These are phyloP conservation scores for Tachina fera DNA, from an alignment of 2,888 invertebrate species.

Conservation along the genomic window DNA sequence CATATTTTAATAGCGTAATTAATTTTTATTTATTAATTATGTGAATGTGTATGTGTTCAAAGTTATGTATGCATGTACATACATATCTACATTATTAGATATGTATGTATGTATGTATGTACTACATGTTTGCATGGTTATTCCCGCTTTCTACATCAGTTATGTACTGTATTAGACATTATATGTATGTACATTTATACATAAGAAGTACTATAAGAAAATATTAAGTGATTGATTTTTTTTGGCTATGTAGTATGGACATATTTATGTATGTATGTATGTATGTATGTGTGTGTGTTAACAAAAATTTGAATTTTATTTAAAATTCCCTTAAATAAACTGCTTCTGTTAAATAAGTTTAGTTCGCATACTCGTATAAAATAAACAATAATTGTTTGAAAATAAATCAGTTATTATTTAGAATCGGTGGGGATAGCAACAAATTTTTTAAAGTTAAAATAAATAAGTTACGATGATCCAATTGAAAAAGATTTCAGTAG, in stretches of 20 bases:
- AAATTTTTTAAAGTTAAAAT: neutral
- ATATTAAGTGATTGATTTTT: constrained; percentile 1
- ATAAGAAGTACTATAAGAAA: neutral
- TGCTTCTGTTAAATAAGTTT: constrained; percentile 14
- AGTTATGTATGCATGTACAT: neutral
- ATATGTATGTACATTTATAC: neutral
- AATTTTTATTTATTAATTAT: constrained; percentile 50
- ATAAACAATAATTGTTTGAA: constrained; percentile 71
- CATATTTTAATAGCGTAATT: constrained; percentile 64
- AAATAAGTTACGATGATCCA: constrained; percentile 46
- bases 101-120: neutral
- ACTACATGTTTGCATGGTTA: neutral
- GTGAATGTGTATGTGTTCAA: neutral
- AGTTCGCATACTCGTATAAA: constrained; percentile 68
- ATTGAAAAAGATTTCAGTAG: constrained; percentile 42
- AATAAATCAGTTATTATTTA: constrained; percentile 61
- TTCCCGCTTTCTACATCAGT: neutral
- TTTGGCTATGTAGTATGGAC: neutral
- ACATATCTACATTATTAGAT: neutral
- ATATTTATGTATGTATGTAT: neutral
- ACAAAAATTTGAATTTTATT: constrained; percentile 45
- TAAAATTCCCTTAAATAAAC: constrained; percentile 53
- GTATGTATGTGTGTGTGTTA: neutral
- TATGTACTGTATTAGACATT: neutral
- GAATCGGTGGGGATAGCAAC: constrained; percentile 54